Evolutionary conservation across 2,797 vertebrate genomes (phyloP).

Genomic region (Gobionotothen gibberifrons): DNA sequence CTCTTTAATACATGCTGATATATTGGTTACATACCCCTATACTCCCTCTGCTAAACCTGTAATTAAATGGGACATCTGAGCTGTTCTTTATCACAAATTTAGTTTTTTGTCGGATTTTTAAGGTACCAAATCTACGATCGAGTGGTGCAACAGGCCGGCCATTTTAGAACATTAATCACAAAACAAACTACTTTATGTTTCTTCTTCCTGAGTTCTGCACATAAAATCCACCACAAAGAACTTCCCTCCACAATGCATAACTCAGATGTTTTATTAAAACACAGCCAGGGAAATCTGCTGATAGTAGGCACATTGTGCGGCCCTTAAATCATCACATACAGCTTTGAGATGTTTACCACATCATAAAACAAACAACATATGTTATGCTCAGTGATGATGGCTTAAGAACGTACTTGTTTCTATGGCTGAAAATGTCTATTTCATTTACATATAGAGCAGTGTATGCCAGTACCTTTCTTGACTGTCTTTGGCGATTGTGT

Average conservation of each 20-base stretch:
- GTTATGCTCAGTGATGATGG: neutral
- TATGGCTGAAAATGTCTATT: neutral
- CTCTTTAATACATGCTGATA: neutral
- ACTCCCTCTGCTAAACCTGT: neutral
- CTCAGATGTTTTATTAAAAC: neutral
- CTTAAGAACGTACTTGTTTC: neutral
- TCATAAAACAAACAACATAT: neutral
- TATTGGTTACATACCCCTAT: too few relatives aligned
- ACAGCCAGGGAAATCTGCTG: neutral
- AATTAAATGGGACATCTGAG: neutral
- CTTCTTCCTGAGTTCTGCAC: neutral
- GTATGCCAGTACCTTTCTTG: constrained; percentile 76
- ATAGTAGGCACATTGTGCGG: neutral
- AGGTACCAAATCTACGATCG: neutral
- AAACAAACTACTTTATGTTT: neutral
- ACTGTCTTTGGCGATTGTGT: constrained; percentile 35
- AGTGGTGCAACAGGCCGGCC: neutral
- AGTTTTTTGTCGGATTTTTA: neutral
- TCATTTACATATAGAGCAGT: neutral
- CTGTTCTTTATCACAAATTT: neutral
- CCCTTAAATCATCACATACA: neutral
- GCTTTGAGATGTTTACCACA: neutral
- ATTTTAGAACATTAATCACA: neutral
- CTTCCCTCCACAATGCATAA: neutral
- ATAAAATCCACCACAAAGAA: constrained; percentile 1